Base-by-base conservation (phyloP, 2,797 vertebrate genomes). In the Hozukius guyotensis region DNA sequence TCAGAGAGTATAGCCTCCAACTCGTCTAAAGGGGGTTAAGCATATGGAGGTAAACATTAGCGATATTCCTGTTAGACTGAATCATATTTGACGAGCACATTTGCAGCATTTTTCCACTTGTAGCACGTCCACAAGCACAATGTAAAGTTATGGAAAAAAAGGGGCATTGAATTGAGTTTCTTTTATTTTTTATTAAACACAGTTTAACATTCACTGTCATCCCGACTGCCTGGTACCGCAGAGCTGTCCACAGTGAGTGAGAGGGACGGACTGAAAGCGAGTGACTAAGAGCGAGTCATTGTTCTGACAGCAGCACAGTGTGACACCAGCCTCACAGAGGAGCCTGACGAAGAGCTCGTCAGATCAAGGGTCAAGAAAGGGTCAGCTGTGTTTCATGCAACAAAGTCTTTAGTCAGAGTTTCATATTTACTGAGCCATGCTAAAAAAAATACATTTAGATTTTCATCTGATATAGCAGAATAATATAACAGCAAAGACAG, bases 251-350 rank as follows among this genome's bases (percentile, higher is more conserved):
- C 31, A 16, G 66, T 55, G 77, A 77, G 60, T 7, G 57, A 72
- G 69, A 29, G 61, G 36, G 73, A 70, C 13, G 57, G 62, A 55
- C 36, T 65, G 66, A 82, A 59, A 65, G 56, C 62, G 34, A 77
- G 72, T 36, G 72, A 84, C 53, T 31, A 57, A 68, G 75, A 80
- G 57, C 42, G 55, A 59, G 77, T 57, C 69, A 76, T 75, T 81
- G 75, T 86, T 80, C 80, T 81, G 79, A 89, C 87, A 88, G 49
- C 73, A 66, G 74, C 53, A 78, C 62, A 78, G 66, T 81, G 67
- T 78, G 75, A 81, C 32, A 78, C 65, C 87, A 88, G 88, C 60
- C 77, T 70, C 80, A 77, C 67, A 36, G 56, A 76, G 75, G 38
- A 83, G 82, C 10, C 71, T 74, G 67, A 81, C 59, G 67, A 80